Evolutionary conservation across 2,797 vertebrate genomes (phyloP).

Genomic region (Coendou prehensilis): DNA sequence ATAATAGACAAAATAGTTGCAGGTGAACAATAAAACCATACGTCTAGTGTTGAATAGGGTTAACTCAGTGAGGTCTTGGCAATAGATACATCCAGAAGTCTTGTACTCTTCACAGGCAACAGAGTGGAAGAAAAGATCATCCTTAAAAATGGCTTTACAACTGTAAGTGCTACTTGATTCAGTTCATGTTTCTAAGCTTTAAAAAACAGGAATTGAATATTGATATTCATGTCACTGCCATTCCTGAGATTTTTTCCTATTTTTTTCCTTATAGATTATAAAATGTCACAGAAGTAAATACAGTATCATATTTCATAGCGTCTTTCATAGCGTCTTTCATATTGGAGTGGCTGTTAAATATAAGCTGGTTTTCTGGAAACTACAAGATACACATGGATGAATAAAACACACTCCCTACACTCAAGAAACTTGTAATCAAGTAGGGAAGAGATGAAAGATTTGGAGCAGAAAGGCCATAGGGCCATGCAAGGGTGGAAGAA

Average conservation of each 20-base stretch:
- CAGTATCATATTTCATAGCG: background rate
- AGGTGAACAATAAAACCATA: background rate
- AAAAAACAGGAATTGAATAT: background rate
- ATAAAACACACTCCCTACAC: background rate
- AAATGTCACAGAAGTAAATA: background rate
- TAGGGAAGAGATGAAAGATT: background rate
- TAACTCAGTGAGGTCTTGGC: background rate
- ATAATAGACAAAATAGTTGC: background rate
- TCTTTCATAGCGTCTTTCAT: background rate
- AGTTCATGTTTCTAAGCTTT: background rate
- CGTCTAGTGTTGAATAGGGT: background rate
- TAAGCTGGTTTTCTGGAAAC: conserved; percentile 4
- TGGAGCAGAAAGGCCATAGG: background rate
- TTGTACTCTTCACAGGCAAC: conserved; percentile 6
- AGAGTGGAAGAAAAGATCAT: background rate
- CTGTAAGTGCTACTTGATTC: background rate
- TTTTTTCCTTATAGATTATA: background rate
- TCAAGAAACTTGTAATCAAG: background rate
- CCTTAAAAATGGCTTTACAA: background rate
- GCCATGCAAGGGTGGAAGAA: background rate
- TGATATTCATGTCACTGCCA: background rate
- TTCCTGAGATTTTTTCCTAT: background rate
- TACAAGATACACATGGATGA: background rate
- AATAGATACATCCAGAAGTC: background rate
- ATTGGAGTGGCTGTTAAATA: background rate